Evolutionary conservation across 2,888 invertebrate species (phyloP).

Genomic region (Dicyrtoma fusca): DNA sequence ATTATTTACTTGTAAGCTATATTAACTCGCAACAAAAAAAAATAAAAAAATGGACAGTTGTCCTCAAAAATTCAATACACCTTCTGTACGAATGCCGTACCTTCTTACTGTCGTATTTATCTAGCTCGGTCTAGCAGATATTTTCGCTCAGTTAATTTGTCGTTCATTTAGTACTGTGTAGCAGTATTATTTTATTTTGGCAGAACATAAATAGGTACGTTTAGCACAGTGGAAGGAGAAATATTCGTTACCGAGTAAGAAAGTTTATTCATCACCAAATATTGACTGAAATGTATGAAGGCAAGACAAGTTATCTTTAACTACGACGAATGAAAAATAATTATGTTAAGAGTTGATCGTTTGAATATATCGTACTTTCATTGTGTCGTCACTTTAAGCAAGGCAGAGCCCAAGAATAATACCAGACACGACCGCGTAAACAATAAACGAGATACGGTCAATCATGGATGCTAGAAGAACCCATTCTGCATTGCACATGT

Average conservation of each 20-base stretch:
- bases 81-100: too few species aligned
- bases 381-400: constrained; percentile 27
- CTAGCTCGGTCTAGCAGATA: too few species aligned
- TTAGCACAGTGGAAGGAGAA: too few species aligned
- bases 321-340: background rate
- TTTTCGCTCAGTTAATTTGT: too few species aligned
- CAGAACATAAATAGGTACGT: too few species aligned
- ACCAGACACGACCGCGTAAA: constrained; percentile 62
- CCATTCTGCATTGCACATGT: constrained; percentile 55
- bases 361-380: background rate
- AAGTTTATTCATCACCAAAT: background rate
- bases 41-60: constrained; percentile 32
- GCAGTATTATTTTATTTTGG: too few species aligned
- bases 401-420: constrained; percentile 59
- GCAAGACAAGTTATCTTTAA: too few species aligned
- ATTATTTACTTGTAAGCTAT: constrained; percentile 15
- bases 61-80: constrained; percentile 23
- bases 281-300: background rate
- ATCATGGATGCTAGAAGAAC: constrained; percentile 54
- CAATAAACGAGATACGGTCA: constrained; percentile 53
- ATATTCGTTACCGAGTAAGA: background rate
- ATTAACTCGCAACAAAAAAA: constrained; percentile 31
- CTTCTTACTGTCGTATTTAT: too few species aligned
- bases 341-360: background rate
- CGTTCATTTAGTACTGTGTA: too few species aligned